Evolutionary conservation across 2,113 vertebrate species (phyloP).

Genomic region (Xenopus borealis): DNA sequence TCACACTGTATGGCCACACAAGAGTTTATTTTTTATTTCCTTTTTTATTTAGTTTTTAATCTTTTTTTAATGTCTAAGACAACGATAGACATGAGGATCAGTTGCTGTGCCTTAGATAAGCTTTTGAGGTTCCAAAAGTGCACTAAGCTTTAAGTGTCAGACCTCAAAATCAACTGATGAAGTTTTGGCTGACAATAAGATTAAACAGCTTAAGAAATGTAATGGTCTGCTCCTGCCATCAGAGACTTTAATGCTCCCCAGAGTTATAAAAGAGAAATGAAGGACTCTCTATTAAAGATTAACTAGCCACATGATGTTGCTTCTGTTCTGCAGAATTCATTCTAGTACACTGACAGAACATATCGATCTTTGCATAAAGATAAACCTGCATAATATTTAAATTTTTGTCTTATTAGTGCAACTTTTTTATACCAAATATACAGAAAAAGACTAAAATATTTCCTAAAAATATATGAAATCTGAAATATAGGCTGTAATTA

Average conservation of each 20-base stretch:
- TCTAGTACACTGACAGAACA: background rate
- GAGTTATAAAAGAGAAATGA: slow-evolving; percentile 35
- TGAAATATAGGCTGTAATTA: too few species aligned
- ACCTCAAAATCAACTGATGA: slow-evolving; percentile 25
- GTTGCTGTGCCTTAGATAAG: slow-evolving; percentile 34
- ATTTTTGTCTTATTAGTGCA: too few species aligned
- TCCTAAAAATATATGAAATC: too few species aligned
- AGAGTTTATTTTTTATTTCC: slow-evolving; percentile 22
- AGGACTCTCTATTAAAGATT: slow-evolving; percentile 18
- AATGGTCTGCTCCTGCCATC: slow-evolving; percentile 17
- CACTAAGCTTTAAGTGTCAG: slow-evolving; percentile 32
- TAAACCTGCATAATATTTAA: too few species aligned
- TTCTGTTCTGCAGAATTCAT: background rate
- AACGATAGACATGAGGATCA: slow-evolving; percentile 28
- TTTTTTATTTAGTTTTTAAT: background rate
- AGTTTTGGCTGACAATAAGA: slow-evolving; percentile 32
- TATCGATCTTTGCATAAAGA: too few species aligned
- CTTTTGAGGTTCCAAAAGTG: slow-evolving; percentile 42
- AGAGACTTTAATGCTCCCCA: slow-evolving; percentile 22
- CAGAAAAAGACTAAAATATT: too few species aligned
- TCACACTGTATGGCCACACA: slow-evolving; percentile 36
- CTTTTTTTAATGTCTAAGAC: slow-evolving; percentile 14
- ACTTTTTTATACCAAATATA: too few species aligned
- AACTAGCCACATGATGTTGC: slow-evolving; percentile 7
- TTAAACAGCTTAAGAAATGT: slow-evolving; percentile 29